Evolutionary conservation across 2,113 vertebrate genomes (phyloP).

Genomic region (Hydrolagus affinis): DNA sequence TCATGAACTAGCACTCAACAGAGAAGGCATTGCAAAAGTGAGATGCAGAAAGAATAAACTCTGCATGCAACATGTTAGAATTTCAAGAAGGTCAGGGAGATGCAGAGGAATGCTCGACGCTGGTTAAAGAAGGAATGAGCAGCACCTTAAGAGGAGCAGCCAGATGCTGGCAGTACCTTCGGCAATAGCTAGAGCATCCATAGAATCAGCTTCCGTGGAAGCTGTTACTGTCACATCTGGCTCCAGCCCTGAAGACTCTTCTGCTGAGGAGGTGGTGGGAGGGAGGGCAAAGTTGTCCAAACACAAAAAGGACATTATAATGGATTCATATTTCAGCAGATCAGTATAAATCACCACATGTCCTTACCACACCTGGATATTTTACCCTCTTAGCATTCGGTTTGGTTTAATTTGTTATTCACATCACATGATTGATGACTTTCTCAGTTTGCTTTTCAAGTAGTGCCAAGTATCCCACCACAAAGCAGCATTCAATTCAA

Average conservation of each 20-base stretch:
- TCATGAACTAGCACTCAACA: neutral
- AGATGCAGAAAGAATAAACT: constrained; percentile 24
- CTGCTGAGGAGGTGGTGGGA: constrained; percentile 55
- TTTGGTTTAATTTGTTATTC: neutral
- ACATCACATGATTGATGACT: neutral
- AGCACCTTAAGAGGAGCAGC: constrained; percentile 35
- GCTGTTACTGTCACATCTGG: constrained; percentile 53
- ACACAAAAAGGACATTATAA: neutral
- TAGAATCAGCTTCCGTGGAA: constrained; percentile 51
- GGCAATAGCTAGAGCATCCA: constrained; percentile 51
- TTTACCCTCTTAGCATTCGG: neutral
- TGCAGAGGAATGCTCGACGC: neutral
- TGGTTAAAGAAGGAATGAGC: neutral
- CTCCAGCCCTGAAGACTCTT: constrained; percentile 71
- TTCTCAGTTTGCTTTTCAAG: neutral
- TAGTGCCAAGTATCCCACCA: too few species aligned
- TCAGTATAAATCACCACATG: neutral
- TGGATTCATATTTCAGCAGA: constrained; percentile 1
- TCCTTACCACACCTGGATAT: neutral
- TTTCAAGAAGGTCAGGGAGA: neutral
- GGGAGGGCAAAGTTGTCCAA: constrained; percentile 41
- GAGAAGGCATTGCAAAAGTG: constrained; percentile 32
- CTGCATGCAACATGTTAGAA: neutral
- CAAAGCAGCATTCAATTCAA: neutral
- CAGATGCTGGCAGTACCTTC: constrained; percentile 62